Percentiles rank a stretch among this genome's conserved stretches.
phyloP scores from a whole-genome alignment of 2,113 vertebrate genomes.

The Centropristis striata region DNA sequence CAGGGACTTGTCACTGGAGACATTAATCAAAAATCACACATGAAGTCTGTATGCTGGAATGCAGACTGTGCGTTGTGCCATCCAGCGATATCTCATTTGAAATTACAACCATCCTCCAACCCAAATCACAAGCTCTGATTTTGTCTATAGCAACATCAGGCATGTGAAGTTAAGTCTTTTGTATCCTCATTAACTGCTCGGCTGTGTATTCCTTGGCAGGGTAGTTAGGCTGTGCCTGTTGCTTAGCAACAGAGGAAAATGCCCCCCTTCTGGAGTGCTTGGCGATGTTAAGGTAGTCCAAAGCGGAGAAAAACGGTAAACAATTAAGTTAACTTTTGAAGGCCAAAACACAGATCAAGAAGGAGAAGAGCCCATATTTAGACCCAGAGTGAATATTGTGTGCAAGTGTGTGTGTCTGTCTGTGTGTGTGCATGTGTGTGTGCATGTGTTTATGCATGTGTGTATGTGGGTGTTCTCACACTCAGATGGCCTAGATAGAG shows the following conservation, averaged over 20 bases:
- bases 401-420: neutral
- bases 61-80: neutral
- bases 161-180: conserved; percentile 72
- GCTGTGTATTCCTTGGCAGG: conserved; percentile 74
- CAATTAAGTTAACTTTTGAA: conserved; percentile 67
- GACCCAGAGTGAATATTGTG: conserved; percentile 4
- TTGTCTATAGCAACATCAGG: conserved; percentile 42
- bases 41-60: conserved; percentile 9
- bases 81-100: conserved; percentile 24
- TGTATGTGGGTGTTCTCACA: neutral
- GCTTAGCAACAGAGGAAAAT: conserved; percentile 83
- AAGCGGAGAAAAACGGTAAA: conserved; percentile 70
- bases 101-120: conserved; percentile 36
- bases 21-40: conserved; percentile 77
- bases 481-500: neutral
- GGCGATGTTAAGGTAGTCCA: conserved; percentile 68
- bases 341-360: conserved; percentile 55
- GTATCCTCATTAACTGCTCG: conserved; percentile 81
- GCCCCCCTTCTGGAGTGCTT: conserved; percentile 52
- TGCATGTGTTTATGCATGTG: neutral
- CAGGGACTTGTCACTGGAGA: conserved; percentile 80
- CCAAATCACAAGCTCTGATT: conserved; percentile 36
- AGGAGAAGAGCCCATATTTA: conserved; percentile 2
- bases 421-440: neutral
- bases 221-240: conserved; percentile 82